Evolutionary conservation across 1,140 invertebrate genomes (phyloP), one percentile per base, ranked within the genome.

Genomic region (Drosophila watanabei): DNA sequence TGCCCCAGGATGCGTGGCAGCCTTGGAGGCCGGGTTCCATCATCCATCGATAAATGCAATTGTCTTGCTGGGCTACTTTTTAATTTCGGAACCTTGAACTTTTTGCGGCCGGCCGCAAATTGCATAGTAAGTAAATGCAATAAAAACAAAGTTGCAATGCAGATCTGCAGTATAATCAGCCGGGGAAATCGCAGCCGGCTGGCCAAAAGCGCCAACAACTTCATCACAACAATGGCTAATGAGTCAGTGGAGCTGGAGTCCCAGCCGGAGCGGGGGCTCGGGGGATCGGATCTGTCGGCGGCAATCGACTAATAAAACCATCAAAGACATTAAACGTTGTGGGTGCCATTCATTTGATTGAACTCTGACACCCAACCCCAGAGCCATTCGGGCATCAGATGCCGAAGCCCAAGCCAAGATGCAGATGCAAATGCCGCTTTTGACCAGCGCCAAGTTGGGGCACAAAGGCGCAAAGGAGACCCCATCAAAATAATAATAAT

Each of bases 271-370:
- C 14, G 39, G 39, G 3, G 20, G 18, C 13, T 24, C 11, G n/a
- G 30, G 32, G 51, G 30, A 28, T 28, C 4, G 48, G 51, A 58
- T 52, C 61, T 79, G 75, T 78, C 82, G 66, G 82, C 78, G 80
- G 80, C 84, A 83, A 80, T 75, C 52, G 72, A 48, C 84, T 89
- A 89, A 89, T 89, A 89, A 89, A 89, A 89, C 85, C 85, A 89
- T 89, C 85, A 89, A 89, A 90, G 71, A 75, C 81, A 89, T 89
- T 89, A 89, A 90, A 85, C 75, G 86, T 90, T 90, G 86, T 85
- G 85, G 85, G 85, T 89, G 85, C 85, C 86, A 88, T 88, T 88
- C 85, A 88, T 88, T 88, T 88, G 85, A 75, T 72, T 88, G 85
- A 88, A 89, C 85, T 88, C 61, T 89, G 86, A 88, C 65, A 70